Evolutionary conservation across 2,888 invertebrate species (phyloP), one percentile per base, ranked within the genome.

Genomic region (Drosophila algonquin): DNA sequence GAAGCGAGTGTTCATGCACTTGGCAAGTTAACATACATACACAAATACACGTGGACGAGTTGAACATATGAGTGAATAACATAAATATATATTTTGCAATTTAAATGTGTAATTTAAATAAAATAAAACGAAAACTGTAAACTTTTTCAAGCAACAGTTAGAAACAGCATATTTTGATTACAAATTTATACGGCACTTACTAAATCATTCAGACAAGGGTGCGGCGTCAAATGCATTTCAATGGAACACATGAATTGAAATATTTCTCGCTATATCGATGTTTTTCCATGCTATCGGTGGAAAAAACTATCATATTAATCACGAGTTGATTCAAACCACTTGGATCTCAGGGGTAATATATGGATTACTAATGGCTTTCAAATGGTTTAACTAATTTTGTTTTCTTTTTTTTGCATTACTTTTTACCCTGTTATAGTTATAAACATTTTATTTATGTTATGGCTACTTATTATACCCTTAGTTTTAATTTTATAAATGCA

Each of bases 111-210:
- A 69, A 58, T 68, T 18, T 52, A 70, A 58, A 56, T 56, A 56
- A 68, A 67, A 35, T n/a, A 45, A 21, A 68, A 46, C 21, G 9
- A 50, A 51, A 67, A 27, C 45, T 46, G 27, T 50, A 24, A n/a
- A 24, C n/a, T 46, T 62, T 51, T 35, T 40, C n/a, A 51, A 68
- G 68, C 65, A 65, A 67, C 56, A 68, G 69, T 51, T 50, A 51
- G 35, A 32, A 61, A 65, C 54, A 65, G 8, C 30, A 30, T 30
- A 30, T 30, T 67, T 67, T 67, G 67, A 67, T 67, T 68, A 67
- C 67, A 67, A 67, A 67, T 67, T 67, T 35, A 68, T 67, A 68
- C 67, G 67, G 67, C 67, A 67, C 65, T 68, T 67, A 67, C 67
- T 67, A 67, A 67, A 67, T 67, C 56, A 68, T 67, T 67, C 51